Evolutionary conservation across 2,797 vertebrate genomes (phyloP).

Genomic region (Coccyzus lansbergi): DNA sequence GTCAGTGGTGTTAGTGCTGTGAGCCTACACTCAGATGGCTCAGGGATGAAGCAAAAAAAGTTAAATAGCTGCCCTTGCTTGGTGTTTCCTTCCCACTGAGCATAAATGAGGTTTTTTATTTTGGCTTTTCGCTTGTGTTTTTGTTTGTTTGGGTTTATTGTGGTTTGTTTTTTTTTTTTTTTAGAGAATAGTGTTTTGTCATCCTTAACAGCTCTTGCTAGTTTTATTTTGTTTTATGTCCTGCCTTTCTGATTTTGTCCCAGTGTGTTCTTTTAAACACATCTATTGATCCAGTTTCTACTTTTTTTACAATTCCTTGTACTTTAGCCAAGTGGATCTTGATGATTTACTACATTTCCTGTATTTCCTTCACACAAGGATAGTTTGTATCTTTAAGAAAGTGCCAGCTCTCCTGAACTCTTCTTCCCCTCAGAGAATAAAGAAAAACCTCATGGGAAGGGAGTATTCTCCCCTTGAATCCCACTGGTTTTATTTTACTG

Average conservation of each 20-base stretch:
- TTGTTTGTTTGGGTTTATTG: background rate
- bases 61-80: constrained; percentile 2
- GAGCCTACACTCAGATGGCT: background rate
- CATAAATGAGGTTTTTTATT: background rate
- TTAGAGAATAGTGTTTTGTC: background rate
- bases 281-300: constrained; percentile 39
- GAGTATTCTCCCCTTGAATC: background rate
- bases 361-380: constrained; percentile 27
- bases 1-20: background rate
- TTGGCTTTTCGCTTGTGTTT: background rate
- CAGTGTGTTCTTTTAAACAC: background rate
- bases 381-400: constrained; percentile 27
- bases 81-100: background rate
- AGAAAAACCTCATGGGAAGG: constrained; percentile 38
- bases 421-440: constrained; percentile 1
- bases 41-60: background rate
- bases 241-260: constrained; percentile 41
- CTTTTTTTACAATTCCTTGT: constrained; percentile 38
- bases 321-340: constrained; percentile 37
- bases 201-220: background rate
- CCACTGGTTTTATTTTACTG: background rate
- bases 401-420: constrained; percentile 55
- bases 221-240: constrained; percentile 13
- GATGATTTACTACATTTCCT: constrained; percentile 61
- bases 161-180: background rate